Conservation (phyloP, 1,140 invertebrate species). For the Apolygus lucorum region DNA sequence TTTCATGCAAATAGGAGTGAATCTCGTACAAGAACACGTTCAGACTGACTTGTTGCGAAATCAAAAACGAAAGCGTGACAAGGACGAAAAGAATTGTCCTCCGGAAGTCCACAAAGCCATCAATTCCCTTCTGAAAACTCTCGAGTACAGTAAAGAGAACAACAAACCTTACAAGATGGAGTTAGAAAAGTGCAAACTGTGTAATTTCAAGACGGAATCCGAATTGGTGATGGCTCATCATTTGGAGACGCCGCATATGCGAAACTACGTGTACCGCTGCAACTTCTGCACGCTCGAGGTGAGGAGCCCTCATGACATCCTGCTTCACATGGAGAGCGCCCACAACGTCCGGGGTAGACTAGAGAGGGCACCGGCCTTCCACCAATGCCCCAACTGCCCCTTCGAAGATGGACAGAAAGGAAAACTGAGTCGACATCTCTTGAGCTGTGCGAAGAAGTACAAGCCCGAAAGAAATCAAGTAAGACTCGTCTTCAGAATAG, state of each 20-base stretch:
- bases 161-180: constrained; percentile 74
- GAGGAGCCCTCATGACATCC: constrained; percentile 73
- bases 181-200: constrained; percentile 79
- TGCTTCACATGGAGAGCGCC: constrained; percentile 83
- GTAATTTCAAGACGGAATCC: constrained; percentile 89
- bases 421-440: constrained; percentile 78
- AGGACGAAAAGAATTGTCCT: constrained; percentile 54
- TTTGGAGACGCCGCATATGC: constrained; percentile 85
- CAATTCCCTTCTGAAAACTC: constrained; percentile 66
- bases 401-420: constrained; percentile 92
- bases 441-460: constrained; percentile 86
- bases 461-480: constrained; percentile 66
- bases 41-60: constrained; percentile 81
- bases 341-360: constrained; percentile 74
- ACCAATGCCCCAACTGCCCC: constrained; percentile 87
- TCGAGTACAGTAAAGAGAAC: constrained; percentile 79
- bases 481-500: too few relatives aligned
- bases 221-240: constrained; percentile 77
- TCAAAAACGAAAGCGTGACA: constrained; percentile 68
- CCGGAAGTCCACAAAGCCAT: constrained; percentile 65
- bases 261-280: constrained; percentile 73
- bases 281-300: constrained; percentile 80
- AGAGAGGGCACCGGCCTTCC: constrained; percentile 74
- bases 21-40: constrained; percentile 85
- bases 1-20: constrained; percentile 84